Conservation (phyloP, 2,113 vertebrate genomes). For the Calyptommatus sinebrachiatus region DNA sequence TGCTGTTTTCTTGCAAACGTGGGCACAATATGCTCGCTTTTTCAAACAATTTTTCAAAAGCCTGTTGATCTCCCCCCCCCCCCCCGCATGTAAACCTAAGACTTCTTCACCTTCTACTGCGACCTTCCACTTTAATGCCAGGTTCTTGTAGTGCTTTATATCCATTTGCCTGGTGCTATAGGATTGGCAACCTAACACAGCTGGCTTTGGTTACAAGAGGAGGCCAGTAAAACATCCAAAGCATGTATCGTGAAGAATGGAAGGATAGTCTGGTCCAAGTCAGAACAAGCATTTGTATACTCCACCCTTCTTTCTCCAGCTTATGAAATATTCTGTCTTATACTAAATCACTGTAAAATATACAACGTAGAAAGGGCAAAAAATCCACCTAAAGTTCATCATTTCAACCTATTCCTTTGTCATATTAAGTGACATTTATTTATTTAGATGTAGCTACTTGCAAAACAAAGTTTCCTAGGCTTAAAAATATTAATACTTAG, state of each 20-base stretch:
- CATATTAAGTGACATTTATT: no score
- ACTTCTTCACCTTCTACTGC: constrained; percentile 44
- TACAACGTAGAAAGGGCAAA: no score
- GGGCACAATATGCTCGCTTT: constrained; percentile 55
- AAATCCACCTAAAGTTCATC: no score
- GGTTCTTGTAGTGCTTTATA: constrained; percentile 8
- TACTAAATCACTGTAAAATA: no score
- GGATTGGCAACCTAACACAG: not conserved
- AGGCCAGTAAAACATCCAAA: not conserved
- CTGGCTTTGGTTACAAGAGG: not conserved
- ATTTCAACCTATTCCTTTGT: no score
- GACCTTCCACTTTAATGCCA: not conserved
- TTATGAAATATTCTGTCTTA: no score
- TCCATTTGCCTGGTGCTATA: not conserved
- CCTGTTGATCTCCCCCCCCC: no score
- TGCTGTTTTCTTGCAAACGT: constrained; percentile 61
- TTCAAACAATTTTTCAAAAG: constrained; percentile 36
- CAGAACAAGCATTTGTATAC: not conserved
- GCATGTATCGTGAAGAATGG: not conserved
- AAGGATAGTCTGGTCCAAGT: not conserved
- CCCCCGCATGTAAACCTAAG: not conserved
- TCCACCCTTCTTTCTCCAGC: not conserved
- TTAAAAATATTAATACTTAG: no score
- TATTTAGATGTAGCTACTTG: no score
- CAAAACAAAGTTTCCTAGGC: no score